These are phyloP conservation scores for Peromyscus aztecus DNA, from an alignment of 2,797 vertebrate species.

Conservation along the genomic window DNA sequence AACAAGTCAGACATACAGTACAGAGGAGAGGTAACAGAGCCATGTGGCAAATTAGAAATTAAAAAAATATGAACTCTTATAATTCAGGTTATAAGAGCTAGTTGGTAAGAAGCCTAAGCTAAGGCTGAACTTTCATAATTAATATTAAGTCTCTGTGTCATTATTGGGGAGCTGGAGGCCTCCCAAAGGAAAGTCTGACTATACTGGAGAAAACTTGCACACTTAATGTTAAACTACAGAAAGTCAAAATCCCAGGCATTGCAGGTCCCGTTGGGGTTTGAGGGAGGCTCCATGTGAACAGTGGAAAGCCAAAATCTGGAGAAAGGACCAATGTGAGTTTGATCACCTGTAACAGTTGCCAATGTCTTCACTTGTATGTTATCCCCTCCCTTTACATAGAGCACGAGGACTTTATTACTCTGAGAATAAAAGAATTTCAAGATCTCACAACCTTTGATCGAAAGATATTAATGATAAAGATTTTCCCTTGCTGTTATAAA, in stretches of 20 bases:
- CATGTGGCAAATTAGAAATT: neutral
- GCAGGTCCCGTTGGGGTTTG: neutral
- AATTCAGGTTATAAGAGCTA: neutral
- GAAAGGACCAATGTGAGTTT: neutral
- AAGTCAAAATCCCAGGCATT: neutral
- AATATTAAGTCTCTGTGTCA: neutral
- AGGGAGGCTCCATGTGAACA: rapidly evolving
- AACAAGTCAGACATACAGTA: neutral
- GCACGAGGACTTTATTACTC: neutral
- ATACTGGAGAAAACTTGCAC: neutral
- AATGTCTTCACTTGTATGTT: neutral
- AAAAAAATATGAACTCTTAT: neutral
- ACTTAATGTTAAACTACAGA: neutral
- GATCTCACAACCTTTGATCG: neutral
- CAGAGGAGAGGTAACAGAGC: neutral
- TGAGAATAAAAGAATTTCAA: neutral
- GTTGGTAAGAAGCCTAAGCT: neutral
- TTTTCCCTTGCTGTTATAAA: neutral
- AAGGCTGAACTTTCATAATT: neutral
- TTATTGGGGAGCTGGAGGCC: neutral
- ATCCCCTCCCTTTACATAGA: neutral
- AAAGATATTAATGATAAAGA: neutral
- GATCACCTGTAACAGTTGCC: neutral
- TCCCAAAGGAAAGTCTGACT: neutral
- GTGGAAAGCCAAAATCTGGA: neutral